Conservation (phyloP, 2,888 invertebrate species). For the Saturnia pavonia region DNA sequence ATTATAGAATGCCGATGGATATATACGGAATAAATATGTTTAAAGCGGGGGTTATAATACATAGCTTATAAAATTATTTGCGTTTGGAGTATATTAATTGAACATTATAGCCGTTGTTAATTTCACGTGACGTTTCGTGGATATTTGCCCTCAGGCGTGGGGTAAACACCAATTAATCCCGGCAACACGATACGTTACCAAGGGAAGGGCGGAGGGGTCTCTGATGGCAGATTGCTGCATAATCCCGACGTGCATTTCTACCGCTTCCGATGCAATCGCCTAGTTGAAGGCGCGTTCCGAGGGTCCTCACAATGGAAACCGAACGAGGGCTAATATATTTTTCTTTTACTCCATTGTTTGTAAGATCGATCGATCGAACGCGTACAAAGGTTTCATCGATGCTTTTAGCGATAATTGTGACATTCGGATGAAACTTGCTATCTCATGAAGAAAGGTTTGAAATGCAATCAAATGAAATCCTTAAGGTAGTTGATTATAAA, state of each 20-base stretch:
- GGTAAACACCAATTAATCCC: slow-evolving; percentile 79
- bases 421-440: slow-evolving; percentile 11
- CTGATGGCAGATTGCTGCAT: slow-evolving; percentile 70
- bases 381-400: slow-evolving; percentile 22
- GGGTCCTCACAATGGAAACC: slow-evolving; percentile 43
- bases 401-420: slow-evolving; percentile 34
- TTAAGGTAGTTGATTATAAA: background rate
- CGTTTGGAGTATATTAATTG: background rate
- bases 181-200: slow-evolving; percentile 70
- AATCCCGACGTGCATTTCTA: slow-evolving; percentile 73
- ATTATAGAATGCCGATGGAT: background rate
- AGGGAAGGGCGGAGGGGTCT: slow-evolving; percentile 48
- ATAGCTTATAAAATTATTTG: background rate
- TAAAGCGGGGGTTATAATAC: background rate
- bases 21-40: background rate
- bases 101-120: slow-evolving; percentile 67
- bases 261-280: slow-evolving; percentile 59
- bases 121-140: slow-evolving; percentile 68
- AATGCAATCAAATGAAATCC: background rate
- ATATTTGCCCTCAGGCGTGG: slow-evolving; percentile 60
- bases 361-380: slow-evolving; percentile 56
- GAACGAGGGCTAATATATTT: slow-evolving; percentile 56
- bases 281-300: slow-evolving; percentile 16
- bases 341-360: slow-evolving; percentile 60
- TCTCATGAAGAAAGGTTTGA: background rate